Percentiles rank a stretch among this genome's conserved stretches.
phyloP scores from a whole-genome alignment of 2,888 invertebrate genomes.

The Polydrusus tereticollis region DNA sequence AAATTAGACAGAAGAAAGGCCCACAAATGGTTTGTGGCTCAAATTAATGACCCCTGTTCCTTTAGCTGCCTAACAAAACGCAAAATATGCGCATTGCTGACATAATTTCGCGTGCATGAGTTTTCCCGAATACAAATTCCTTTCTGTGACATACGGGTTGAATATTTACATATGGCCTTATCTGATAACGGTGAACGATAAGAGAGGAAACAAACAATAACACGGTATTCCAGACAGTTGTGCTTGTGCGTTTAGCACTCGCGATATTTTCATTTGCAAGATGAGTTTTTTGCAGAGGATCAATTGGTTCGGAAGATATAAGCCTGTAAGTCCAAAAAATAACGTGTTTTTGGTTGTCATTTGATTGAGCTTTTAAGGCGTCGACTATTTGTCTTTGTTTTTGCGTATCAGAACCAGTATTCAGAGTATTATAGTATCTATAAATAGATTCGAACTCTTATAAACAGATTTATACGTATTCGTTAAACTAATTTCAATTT shows the following conservation, averaged over 20 bases:
- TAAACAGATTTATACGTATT: no score
- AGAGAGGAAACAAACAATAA: constrained; percentile 14
- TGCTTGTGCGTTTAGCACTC: constrained; percentile 6
- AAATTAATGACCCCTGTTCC: no score
- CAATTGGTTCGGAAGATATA: constrained; percentile 20
- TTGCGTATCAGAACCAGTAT: no score
- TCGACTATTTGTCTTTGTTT: neutral
- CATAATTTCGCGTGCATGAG: neutral
- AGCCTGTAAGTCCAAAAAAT: constrained; percentile 12
- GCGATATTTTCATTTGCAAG: constrained; percentile 28
- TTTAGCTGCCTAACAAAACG: no score
- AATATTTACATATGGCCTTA: constrained; percentile 10
- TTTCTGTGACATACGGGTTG: neutral
- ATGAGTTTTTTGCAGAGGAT: constrained; percentile 19
- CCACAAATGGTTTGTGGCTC: no score
- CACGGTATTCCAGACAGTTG: constrained; percentile 16
- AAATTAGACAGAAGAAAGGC: no score
- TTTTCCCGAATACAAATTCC: neutral
- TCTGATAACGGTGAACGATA: constrained; percentile 28
- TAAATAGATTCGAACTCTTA: no score
- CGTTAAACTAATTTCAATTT: no score
- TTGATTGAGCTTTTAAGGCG: neutral
- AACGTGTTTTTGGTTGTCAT: neutral
- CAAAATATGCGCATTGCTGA: neutral
- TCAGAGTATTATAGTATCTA: no score